phyloP scores from a whole-genome alignment of 2,888 invertebrate genomes.

The Dromius quadrimaculatus region DNA sequence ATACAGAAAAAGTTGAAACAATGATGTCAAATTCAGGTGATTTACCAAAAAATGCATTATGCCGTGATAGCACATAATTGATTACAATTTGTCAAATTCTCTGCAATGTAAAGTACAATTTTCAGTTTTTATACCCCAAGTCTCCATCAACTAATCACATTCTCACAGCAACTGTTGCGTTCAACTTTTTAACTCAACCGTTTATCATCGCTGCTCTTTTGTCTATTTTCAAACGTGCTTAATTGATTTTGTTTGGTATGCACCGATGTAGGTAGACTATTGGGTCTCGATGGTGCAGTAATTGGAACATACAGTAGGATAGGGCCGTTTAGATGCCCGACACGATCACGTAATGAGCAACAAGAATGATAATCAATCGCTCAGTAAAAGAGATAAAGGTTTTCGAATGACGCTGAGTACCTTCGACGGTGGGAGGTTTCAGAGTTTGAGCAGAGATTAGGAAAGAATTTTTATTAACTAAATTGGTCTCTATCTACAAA shows the following conservation, averaged over 20 bases:
- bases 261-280: neutral
- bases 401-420: neutral
- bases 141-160: neutral
- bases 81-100: too few relatives aligned
- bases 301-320: slow-evolving; percentile 11
- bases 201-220: neutral
- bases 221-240: neutral
- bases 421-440: neutral
- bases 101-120: too few relatives aligned
- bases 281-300: slow-evolving; percentile 18
- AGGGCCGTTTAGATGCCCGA: slow-evolving; percentile 1
- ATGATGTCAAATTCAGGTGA: too few relatives aligned
- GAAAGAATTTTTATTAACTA: too few relatives aligned
- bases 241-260: slow-evolving; percentile 31
- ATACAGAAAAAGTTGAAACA: too few relatives aligned
- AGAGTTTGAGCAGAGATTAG: too few relatives aligned
- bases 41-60: too few relatives aligned
- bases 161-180: too few relatives aligned
- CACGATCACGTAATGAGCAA: slow-evolving; percentile 24
- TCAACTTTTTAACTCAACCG: too few relatives aligned
- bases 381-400: neutral
- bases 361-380: slow-evolving; percentile 25
- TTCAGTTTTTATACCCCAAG: too few relatives aligned
- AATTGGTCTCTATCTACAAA: too few relatives aligned
- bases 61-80: too few relatives aligned